These are phyloP conservation scores for Pardalotus punctatus DNA, from an alignment of 2,113 vertebrate species.

Conservation along the genomic window DNA sequence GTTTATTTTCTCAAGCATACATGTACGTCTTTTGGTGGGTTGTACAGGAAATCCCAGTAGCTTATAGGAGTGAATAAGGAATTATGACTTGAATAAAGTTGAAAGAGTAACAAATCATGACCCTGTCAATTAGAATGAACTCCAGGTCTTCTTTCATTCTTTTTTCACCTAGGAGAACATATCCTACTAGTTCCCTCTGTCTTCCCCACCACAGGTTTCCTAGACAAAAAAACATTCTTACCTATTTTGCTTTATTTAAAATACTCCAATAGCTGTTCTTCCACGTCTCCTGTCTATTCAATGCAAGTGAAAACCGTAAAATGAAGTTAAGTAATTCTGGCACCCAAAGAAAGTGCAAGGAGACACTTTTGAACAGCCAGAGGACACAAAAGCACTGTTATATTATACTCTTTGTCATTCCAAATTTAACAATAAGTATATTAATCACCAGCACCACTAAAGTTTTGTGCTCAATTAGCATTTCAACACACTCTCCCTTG, in stretches of 20 bases:
- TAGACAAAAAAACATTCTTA: not conserved
- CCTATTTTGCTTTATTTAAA: constrained; percentile 52
- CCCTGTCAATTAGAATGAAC: not conserved
- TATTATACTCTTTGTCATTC: constrained; percentile 70
- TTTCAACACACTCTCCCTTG: constrained; percentile 48
- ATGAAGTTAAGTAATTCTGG: constrained; percentile 74
- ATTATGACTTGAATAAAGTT: not conserved
- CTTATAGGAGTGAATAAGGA: not conserved
- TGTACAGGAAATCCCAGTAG: not conserved
- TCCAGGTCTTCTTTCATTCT: not conserved
- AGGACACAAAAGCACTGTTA: constrained; percentile 63
- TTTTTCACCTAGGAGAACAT: not conserved
- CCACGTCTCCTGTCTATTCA: constrained; percentile 67
- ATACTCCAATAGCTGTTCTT: constrained; percentile 52
- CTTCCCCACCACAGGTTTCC: not conserved
- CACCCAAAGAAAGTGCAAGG: constrained; percentile 69
- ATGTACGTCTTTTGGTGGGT: not conserved
- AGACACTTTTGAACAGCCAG: constrained; percentile 67
- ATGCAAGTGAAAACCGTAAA: constrained; percentile 63
- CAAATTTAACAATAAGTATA: constrained; percentile 71
- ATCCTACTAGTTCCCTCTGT: not conserved
- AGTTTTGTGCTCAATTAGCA: constrained; percentile 64
- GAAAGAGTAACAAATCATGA: not conserved
- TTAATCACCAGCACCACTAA: constrained; percentile 63
- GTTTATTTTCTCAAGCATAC: not conserved